Evolutionary conservation across 2,888 invertebrate species (phyloP).

Genomic region (Andrena marginata): DNA sequence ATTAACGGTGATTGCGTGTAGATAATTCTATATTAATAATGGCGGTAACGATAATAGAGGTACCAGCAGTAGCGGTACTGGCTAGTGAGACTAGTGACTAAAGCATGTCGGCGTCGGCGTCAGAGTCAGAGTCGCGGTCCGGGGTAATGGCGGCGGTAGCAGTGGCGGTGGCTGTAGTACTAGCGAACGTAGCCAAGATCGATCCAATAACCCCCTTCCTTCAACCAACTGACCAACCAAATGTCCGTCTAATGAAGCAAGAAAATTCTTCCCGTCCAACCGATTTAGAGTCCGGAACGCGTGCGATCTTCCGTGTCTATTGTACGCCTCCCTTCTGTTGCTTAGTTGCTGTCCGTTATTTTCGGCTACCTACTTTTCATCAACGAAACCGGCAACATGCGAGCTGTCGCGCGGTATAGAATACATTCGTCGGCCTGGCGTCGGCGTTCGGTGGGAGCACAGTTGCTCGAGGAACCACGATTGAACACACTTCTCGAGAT

Average conservation of each 20-base stretch:
- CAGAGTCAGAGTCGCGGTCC: no score
- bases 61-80: neutral
- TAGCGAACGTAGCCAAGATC: constrained; percentile 75
- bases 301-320: neutral
- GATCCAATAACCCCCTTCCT: constrained; percentile 75
- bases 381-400: no score
- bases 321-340: neutral
- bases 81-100: neutral
- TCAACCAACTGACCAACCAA: constrained; percentile 60
- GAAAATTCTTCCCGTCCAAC: neutral
- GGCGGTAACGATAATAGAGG: neutral
- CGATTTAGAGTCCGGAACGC: neutral
- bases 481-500: constrained; percentile 1
- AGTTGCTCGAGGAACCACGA: neutral
- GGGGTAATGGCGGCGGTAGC: constrained; percentile 41
- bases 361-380: neutral
- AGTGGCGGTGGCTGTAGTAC: constrained; percentile 38
- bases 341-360: neutral
- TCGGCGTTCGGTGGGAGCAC: neutral
- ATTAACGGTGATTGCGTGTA: neutral
- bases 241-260: constrained; percentile 33
- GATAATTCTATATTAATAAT: neutral
- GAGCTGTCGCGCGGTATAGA: no score
- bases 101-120: neutral
- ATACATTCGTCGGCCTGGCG: no score